phyloP scores from a whole-genome alignment of 2,888 invertebrate species.

The Phaedon cochleariae region DNA sequence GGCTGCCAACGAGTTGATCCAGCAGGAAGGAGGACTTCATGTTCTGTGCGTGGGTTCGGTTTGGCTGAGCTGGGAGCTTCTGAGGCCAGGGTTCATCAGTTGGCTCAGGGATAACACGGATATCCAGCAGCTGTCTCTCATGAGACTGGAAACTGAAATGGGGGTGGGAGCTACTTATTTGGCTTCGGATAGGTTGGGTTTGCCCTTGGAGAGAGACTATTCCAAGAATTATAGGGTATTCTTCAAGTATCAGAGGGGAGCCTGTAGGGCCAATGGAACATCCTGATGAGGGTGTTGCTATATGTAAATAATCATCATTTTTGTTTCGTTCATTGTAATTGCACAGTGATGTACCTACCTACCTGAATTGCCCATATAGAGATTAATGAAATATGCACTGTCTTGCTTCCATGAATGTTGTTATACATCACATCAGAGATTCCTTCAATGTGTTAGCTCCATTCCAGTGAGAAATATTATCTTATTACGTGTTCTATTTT shows the following conservation, averaged over 20 bases:
- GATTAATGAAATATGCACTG: too few relatives aligned
- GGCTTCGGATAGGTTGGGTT: constrained; percentile 76
- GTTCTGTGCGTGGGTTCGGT: constrained; percentile 95
- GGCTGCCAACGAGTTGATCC: constrained; percentile 67
- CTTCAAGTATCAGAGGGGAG: constrained; percentile 51
- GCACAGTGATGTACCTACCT: background rate
- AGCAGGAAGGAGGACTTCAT: constrained; percentile 65
- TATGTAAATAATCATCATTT: background rate
- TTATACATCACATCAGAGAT: too few relatives aligned
- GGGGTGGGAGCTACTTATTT: constrained; percentile 89
- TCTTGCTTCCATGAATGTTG: too few relatives aligned
- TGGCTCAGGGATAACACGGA: constrained; percentile 64
- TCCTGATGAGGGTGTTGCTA: background rate
- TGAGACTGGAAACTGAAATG: constrained; percentile 76
- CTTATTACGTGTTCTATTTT: too few relatives aligned
- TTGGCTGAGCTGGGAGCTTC: constrained; percentile 89
- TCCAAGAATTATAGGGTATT: constrained; percentile 74
- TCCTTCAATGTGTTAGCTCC: too few relatives aligned
- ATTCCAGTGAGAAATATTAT: too few relatives aligned
- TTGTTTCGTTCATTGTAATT: background rate
- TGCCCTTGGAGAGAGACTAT: constrained; percentile 75
- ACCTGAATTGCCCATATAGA: too few relatives aligned
- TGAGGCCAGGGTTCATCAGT: constrained; percentile 75
- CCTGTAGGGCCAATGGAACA: constrained; percentile 10
- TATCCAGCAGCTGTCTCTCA: constrained; percentile 69